A percentile compares a stretch with the other conserved stretches of the same genome.
Evolutionary conservation across 2,888 invertebrate species (phyloP).

Genomic region (Drosophila kambysellisi): DNA sequence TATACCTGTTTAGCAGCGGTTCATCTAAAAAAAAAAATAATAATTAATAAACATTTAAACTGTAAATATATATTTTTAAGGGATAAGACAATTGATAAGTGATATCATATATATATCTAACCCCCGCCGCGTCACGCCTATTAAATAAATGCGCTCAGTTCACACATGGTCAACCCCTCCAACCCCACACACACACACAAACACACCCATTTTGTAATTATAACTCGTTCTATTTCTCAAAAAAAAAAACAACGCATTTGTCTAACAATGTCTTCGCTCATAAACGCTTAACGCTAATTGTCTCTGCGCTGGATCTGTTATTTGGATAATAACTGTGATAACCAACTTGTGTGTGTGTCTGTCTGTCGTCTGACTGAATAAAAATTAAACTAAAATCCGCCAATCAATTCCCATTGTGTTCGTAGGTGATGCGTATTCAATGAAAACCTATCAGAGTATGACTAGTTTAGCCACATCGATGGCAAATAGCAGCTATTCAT

Average conservation of each 20-base stretch:
- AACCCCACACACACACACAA: neutral
- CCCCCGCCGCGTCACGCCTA: conserved; percentile 46
- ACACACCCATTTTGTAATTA: conserved; percentile 31
- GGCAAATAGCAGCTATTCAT: conserved; percentile 84
- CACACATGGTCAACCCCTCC: conserved; percentile 36
- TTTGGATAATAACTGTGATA: conserved; percentile 26
- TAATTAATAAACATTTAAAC: neutral
- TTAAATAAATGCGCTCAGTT: conserved; percentile 49
- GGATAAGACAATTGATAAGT: conserved; percentile 26
- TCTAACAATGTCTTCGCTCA: conserved; percentile 66
- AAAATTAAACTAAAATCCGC: conserved; percentile 28
- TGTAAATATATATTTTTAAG: conserved; percentile 29
- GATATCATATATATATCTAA: conserved; percentile 22
- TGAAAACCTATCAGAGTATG: conserved; percentile 85
- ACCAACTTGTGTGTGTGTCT: conserved; percentile 23
- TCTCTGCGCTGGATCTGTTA: conserved; percentile 37
- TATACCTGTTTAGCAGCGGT: conserved; percentile 3
- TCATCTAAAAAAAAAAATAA: conserved; percentile 6
- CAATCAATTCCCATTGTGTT: conserved; percentile 58
- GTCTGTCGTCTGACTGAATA: conserved; percentile 25
- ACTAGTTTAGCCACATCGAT: conserved; percentile 85
- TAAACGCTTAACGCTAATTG: conserved; percentile 52
- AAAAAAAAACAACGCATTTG: conserved; percentile 42
- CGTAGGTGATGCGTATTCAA: conserved; percentile 85
- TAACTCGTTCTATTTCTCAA: conserved; percentile 8